phyloP scores from a whole-genome alignment of 2,888 invertebrate species.

The Tiliacea aurago region DNA sequence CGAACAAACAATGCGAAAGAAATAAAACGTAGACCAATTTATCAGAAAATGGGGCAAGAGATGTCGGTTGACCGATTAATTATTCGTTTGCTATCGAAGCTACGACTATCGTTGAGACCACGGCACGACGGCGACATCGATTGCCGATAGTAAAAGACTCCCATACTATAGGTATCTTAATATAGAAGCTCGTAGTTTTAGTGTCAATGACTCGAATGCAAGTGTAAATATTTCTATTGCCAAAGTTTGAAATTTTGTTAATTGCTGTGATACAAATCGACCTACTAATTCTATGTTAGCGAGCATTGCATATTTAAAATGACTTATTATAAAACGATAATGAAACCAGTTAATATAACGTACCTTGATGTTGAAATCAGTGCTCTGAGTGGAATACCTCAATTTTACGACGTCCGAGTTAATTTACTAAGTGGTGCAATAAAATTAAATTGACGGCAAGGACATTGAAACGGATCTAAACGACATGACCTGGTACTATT shows the following conservation, averaged over 20 bases:
- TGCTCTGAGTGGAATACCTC: too few species aligned
- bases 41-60: conserved; percentile 79
- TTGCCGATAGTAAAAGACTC: conserved; percentile 73
- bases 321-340: neutral
- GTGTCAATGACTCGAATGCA: neutral
- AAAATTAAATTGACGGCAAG: conserved; percentile 17
- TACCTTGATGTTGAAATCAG: too few species aligned
- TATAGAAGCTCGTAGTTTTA: neutral
- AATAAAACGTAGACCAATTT: conserved; percentile 73
- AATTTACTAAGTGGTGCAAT: conserved; percentile 30
- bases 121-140: conserved; percentile 82
- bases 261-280: neutral
- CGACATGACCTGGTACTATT: conserved; percentile 7
- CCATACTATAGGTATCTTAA: conserved; percentile 1
- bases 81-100: conserved; percentile 83
- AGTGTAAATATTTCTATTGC: neutral
- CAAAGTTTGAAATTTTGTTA: neutral
- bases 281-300: neutral
- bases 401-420: conserved; percentile 16
- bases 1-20: conserved; percentile 33
- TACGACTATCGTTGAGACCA: conserved; percentile 74
- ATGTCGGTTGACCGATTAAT: conserved; percentile 86
- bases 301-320: neutral
- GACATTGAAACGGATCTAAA: conserved; percentile 1
- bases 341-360: neutral